phyloP scores from a whole-genome alignment of 2,113 vertebrate species.

The Chaetops frenatus region DNA sequence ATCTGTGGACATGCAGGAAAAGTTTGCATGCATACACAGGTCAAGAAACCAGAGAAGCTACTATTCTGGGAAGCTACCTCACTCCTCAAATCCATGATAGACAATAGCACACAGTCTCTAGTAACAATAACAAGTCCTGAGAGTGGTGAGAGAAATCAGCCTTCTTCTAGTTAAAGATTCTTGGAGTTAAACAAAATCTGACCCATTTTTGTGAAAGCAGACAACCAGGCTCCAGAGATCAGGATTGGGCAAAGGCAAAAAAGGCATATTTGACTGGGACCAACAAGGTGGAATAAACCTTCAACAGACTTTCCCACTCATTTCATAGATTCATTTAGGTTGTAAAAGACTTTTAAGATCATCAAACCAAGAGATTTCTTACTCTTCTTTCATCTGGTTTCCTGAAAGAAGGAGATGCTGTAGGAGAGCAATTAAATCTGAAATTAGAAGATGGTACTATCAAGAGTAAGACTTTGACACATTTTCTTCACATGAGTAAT shows the following conservation, averaged over 20 bases:
- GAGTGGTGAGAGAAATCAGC: background rate
- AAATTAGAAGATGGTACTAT: background rate
- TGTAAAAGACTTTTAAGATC: background rate
- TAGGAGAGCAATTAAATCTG: background rate
- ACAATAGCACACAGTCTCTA: background rate
- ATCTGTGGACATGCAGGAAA: too few relatives aligned
- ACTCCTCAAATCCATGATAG: too few relatives aligned
- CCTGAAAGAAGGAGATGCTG: background rate
- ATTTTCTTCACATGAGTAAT: background rate
- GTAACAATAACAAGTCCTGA: background rate
- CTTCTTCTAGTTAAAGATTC: background rate
- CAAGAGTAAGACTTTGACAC: background rate
- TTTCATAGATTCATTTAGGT: background rate
- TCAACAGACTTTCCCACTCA: background rate
- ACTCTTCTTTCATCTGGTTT: background rate
- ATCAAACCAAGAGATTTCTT: background rate
- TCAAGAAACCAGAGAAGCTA: too few relatives aligned
- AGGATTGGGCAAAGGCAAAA: background rate
- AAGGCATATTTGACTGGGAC: background rate
- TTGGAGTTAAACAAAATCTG: background rate
- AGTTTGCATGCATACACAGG: too few relatives aligned
- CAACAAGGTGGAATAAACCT: background rate
- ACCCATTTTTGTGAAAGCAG: background rate
- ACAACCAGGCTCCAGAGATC: background rate
- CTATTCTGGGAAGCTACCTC: too few relatives aligned